phyloP scores from a whole-genome alignment of 2,113 vertebrate genomes.

The Rhinolophus sinicus region DNA sequence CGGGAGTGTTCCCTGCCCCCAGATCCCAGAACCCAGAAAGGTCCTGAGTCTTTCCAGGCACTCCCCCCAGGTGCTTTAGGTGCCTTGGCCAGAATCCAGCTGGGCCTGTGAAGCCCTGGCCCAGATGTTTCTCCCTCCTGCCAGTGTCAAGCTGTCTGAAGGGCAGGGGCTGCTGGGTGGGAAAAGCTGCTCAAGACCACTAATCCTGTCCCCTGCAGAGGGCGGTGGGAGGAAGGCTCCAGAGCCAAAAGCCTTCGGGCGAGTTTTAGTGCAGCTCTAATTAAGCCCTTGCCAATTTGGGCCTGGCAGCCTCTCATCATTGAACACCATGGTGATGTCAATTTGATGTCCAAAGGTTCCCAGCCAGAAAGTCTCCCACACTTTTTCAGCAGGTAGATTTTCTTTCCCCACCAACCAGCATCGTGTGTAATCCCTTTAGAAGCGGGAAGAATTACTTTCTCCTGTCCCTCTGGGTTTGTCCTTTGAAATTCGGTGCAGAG shows the following conservation, averaged over 20 bases:
- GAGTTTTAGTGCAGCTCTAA: conserved; percentile 80
- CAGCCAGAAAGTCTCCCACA: conserved; percentile 78
- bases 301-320: conserved; percentile 66
- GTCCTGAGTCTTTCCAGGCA: not conserved
- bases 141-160: conserved; percentile 25
- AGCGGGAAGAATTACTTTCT: conserved; percentile 76
- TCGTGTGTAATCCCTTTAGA: conserved; percentile 77
- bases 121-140: not conserved
- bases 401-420: conserved; percentile 2
- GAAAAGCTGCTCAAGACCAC: not conserved
- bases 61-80: not conserved
- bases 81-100: not conserved
- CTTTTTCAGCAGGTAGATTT: conserved; percentile 62
- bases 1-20: too few relatives aligned
- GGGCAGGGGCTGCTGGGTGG: conserved; percentile 34
- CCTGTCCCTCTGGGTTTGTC: conserved; percentile 69
- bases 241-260: conserved; percentile 83
- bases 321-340: conserved; percentile 80
- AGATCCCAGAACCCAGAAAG: not conserved
- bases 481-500: conserved; percentile 74
- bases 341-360: conserved; percentile 80
- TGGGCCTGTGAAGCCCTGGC: not conserved
- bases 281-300: conserved; percentile 87
- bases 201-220: conserved; percentile 66
- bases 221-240: conserved; percentile 68